phyloP scores from a whole-genome alignment of 2,797 vertebrate species.

The Labeo calbasu region DNA sequence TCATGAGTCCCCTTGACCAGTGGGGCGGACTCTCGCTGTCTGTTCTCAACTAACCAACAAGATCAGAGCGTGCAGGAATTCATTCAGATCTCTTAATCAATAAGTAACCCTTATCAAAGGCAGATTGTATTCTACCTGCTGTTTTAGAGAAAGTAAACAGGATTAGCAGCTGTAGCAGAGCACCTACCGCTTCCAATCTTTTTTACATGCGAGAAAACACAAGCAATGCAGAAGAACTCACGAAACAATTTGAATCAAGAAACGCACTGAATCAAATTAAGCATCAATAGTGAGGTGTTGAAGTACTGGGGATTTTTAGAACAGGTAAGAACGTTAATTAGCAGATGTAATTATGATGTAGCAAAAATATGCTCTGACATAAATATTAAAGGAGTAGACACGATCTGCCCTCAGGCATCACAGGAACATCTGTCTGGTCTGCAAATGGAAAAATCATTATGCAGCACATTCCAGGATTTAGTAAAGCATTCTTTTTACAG shows the following conservation, averaged over 20 bases:
- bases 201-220: slow-evolving; percentile 15
- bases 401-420: not conserved
- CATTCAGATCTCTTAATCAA: slow-evolving; percentile 32
- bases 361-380: slow-evolving; percentile 7
- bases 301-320: slow-evolving; percentile 2
- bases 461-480: slow-evolving; percentile 22
- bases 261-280: slow-evolving; percentile 4
- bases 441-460: slow-evolving; percentile 12
- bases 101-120: slow-evolving; percentile 33
- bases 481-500: slow-evolving; percentile 3
- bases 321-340: not conserved
- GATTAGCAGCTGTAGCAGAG: slow-evolving; percentile 18
- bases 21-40: slow-evolving; percentile 82
- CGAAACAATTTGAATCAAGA: not conserved
- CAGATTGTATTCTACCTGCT: slow-evolving; percentile 15
- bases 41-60: slow-evolving; percentile 53
- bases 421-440: slow-evolving; percentile 8
- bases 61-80: slow-evolving; percentile 41
- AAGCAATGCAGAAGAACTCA: not conserved
- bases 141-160: slow-evolving; percentile 26
- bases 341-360: not conserved
- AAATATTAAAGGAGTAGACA: not conserved
- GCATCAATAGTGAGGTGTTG: not conserved
- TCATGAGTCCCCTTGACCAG: slow-evolving; percentile 87
- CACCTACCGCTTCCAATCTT: slow-evolving; percentile 15